These are phyloP conservation scores for Calameuta idolon DNA, from an alignment of 2,888 invertebrate species.

Conservation along the genomic window DNA sequence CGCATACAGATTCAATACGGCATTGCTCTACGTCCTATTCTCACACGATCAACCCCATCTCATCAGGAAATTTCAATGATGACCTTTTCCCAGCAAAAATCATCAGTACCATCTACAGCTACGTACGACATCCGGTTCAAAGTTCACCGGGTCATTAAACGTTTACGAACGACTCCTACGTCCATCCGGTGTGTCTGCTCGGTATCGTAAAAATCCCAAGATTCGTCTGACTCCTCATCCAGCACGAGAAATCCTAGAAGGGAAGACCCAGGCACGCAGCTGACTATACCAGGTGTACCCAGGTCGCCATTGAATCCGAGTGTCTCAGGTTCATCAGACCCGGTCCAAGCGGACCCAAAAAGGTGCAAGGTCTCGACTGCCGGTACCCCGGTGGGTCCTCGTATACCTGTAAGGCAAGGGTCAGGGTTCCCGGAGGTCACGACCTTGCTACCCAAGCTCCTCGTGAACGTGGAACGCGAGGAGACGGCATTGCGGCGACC, in stretches of 20 bases:
- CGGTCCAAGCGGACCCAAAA: no score
- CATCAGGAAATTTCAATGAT: neutral
- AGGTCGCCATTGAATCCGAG: neutral
- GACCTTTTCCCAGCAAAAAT: neutral
- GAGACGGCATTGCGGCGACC: constrained; percentile 33
- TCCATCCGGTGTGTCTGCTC: neutral
- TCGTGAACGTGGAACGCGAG: constrained; percentile 16
- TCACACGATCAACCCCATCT: neutral
- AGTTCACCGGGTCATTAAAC: neutral
- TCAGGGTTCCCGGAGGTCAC: constrained; percentile 19
- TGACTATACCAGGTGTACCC: neutral
- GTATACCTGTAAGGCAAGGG: neutral
- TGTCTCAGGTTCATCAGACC: no score
- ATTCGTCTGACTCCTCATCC: neutral
- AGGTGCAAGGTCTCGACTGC: no score
- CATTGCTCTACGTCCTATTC: neutral
- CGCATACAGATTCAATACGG: neutral
- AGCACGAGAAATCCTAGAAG: neutral
- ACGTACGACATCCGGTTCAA: neutral
- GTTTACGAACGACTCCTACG: neutral
- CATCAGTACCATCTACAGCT: neutral
- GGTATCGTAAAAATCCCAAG: neutral
- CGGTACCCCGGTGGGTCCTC: no score
- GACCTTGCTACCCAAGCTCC: constrained; percentile 16
- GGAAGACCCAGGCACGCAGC: neutral